These are phyloP conservation scores for Tapirus terrestris DNA, from an alignment of 2,113 vertebrate genomes.

Conservation along the genomic window DNA sequence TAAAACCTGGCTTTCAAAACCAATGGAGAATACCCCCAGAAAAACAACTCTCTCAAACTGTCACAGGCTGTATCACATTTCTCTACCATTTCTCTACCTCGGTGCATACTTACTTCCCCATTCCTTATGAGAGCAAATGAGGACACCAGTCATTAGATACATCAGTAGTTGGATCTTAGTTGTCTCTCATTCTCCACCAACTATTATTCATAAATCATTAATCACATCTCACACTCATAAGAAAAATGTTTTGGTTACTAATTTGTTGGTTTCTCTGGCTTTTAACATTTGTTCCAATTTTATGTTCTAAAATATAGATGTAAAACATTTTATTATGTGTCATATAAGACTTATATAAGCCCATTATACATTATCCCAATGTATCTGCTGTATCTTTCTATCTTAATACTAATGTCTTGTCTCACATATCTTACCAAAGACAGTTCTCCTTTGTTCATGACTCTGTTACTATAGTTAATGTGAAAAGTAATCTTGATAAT, in stretches of 20 bases:
- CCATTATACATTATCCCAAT: neutral
- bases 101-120: neutral
- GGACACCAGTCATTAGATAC: too few relatives aligned
- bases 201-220: neutral
- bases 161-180: neutral
- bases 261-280: neutral
- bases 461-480: neutral
- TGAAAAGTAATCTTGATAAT: neutral
- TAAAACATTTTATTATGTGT: neutral
- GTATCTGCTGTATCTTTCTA: neutral
- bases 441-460: neutral
- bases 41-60: neutral
- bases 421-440: neutral
- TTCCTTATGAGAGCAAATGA: neutral
- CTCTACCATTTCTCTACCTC: neutral
- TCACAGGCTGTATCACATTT: neutral
- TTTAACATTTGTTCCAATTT: neutral
- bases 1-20: too few relatives aligned
- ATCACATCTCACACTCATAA: neutral
- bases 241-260: neutral
- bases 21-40: too few relatives aligned
- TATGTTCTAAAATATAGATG: neutral
- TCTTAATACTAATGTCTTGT: neutral
- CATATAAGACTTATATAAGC: neutral
- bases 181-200: neutral